Evolutionary conservation across 2,113 vertebrate species (phyloP).

Genomic region (Chlamydotis undulata): DNA sequence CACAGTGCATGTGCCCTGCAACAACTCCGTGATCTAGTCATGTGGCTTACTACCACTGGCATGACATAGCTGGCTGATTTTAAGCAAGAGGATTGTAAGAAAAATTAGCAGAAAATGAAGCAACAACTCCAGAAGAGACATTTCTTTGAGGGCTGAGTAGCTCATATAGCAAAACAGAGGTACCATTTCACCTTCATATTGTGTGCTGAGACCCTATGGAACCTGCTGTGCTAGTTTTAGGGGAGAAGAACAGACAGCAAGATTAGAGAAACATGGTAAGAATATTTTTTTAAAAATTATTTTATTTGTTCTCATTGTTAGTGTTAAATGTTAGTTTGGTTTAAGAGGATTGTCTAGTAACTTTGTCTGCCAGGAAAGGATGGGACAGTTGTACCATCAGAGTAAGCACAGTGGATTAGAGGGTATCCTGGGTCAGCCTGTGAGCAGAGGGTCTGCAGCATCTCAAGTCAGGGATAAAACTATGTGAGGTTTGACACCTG

Average conservation of each 20-base stretch:
- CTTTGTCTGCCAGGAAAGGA: neutral
- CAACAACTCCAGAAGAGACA: neutral
- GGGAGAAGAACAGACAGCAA: neutral
- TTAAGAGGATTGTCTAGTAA: neutral
- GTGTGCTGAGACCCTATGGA: neutral
- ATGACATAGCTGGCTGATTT: neutral
- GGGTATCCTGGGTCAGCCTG: neutral
- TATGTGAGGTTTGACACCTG: neutral
- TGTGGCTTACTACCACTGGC: accelerated
- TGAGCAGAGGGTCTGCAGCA: neutral
- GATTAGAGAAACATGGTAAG: neutral
- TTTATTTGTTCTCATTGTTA: neutral
- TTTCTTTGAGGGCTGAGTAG: neutral
- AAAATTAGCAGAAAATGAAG: neutral
- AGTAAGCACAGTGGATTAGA: neutral
- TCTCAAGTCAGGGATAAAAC: neutral
- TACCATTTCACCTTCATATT: neutral
- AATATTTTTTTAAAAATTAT: neutral
- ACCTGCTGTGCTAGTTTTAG: neutral
- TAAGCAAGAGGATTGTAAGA: neutral
- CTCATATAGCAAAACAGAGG: neutral
- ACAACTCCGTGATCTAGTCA: neutral
- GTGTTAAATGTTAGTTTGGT: neutral
- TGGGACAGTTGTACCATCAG: neutral
- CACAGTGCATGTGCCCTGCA: neutral